Conservation (phyloP, 2,113 vertebrate genomes). For the Proteles cristata region DNA sequence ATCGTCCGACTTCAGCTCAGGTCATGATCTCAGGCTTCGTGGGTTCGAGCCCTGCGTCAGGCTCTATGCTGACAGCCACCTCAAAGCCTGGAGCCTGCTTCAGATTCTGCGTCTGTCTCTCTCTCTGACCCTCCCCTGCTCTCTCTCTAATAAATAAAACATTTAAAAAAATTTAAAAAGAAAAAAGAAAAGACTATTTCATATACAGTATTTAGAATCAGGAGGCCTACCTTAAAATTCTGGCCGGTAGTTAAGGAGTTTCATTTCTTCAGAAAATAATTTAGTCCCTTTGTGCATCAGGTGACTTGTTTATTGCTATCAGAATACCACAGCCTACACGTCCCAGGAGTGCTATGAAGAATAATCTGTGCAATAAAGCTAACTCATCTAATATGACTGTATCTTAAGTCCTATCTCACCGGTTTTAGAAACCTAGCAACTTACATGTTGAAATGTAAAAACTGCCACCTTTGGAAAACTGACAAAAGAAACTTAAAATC, state of each 20-base stretch:
- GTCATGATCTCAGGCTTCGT: no score
- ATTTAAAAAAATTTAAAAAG: no score
- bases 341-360: background rate
- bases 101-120: no score
- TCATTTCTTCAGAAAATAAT: background rate
- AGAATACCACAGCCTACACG: background rate
- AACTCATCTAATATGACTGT: background rate
- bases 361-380: background rate
- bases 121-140: no score
- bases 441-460: background rate
- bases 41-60: no score
- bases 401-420: background rate
- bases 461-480: background rate
- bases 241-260: background rate
- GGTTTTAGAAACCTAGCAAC: background rate
- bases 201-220: conserved; percentile 4
- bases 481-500: conserved; percentile 13
- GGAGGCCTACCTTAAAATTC: background rate
- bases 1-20: no score
- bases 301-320: background rate
- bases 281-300: background rate
- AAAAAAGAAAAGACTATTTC: background rate
- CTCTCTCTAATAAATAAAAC: no score
- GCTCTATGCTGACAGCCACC: no score
- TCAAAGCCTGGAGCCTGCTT: no score